These are phyloP conservation scores for Gnathonemus echidnorhynchus DNA, from an alignment of 2,113 vertebrate genomes.

Conservation along the genomic window DNA sequence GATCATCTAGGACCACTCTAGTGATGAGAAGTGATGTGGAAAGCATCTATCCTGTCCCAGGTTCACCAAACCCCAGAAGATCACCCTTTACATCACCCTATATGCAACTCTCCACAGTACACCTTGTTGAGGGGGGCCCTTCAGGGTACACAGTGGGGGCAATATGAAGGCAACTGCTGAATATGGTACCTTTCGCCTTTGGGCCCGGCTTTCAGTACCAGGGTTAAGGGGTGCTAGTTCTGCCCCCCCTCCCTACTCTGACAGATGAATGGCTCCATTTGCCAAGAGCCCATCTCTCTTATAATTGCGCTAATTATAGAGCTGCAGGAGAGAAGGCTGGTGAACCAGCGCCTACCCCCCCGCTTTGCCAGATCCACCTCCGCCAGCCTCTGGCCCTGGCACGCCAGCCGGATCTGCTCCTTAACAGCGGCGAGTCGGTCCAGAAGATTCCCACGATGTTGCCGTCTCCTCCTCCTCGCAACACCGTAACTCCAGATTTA, in stretches of 20 bases:
- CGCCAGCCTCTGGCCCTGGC: background rate
- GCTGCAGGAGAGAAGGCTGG: background rate
- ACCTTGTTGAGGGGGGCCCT: background rate
- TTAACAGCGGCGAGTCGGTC: background rate
- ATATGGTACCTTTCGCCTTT: background rate
- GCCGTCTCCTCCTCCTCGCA: background rate
- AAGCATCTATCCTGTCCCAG: background rate
- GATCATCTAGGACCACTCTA: background rate
- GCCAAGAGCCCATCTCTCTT: slow-evolving; percentile 3
- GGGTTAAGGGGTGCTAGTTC: background rate
- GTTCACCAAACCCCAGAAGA: background rate
- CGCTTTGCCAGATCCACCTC: background rate
- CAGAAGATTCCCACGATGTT: background rate
- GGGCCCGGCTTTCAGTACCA: background rate
- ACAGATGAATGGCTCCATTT: slow-evolving; percentile 9
- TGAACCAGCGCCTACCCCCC: background rate
- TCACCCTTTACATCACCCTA: background rate
- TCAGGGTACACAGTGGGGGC: background rate
- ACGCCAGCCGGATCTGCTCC: background rate
- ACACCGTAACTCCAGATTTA: background rate
- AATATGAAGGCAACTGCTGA: background rate
- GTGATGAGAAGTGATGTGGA: background rate
- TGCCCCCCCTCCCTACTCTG: background rate
- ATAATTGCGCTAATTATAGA: slow-evolving; percentile 25
- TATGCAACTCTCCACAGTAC: background rate